Evolutionary conservation across 2,797 vertebrate genomes (phyloP).

Genomic region (Vultur gryphus): DNA sequence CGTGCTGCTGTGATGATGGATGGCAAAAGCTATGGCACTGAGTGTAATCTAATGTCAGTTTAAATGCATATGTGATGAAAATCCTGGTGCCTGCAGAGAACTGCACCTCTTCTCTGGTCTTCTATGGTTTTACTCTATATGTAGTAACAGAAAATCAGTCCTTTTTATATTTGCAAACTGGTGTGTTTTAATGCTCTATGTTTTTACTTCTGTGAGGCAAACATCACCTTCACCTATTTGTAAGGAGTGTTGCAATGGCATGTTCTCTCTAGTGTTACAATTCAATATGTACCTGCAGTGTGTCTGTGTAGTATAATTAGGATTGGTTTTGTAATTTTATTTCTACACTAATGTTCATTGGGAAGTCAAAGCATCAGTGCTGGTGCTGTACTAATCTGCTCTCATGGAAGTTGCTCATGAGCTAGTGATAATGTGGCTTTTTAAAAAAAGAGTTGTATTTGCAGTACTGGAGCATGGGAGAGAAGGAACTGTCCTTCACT

Average conservation of each 20-base stretch:
- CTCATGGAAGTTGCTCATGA: accelerated
- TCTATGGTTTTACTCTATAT: background rate
- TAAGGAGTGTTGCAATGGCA: background rate
- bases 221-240: background rate
- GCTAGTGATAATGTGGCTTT: background rate
- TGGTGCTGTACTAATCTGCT: background rate
- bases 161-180: background rate
- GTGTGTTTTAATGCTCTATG: background rate
- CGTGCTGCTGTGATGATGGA: accelerated
- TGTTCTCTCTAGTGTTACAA: accelerated
- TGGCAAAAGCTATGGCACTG: background rate
- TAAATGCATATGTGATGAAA: accelerated
- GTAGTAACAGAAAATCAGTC: background rate
- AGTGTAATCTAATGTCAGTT: accelerated
- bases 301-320: accelerated
- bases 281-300: background rate
- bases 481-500: background rate
- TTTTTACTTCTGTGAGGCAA: background rate
- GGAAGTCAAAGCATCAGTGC: background rate
- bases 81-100: background rate
- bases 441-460: background rate
- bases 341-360: background rate
- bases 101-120: background rate
- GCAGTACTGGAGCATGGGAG: accelerated
- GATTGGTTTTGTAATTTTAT: background rate